These are phyloP conservation scores for Dendrocopos noguchii DNA, from an alignment of 2,113 vertebrate species.

Conservation along the genomic window DNA sequence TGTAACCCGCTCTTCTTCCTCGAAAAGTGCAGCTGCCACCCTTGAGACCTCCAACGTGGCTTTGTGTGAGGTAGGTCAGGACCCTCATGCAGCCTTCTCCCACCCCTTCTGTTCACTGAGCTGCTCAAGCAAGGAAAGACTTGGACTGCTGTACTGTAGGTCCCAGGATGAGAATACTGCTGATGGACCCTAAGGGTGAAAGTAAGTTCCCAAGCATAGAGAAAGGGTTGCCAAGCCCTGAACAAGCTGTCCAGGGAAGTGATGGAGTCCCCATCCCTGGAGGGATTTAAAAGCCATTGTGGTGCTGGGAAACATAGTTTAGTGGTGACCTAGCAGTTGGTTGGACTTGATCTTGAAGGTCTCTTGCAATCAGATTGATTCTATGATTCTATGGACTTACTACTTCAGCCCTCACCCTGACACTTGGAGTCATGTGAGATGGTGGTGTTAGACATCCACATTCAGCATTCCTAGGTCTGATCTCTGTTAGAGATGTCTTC, in stretches of 20 bases:
- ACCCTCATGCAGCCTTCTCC: not conserved
- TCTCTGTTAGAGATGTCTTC: not conserved
- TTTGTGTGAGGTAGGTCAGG: constrained; percentile 81
- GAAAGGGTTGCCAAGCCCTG: too few relatives aligned
- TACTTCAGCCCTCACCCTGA: not conserved
- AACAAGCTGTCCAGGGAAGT: too few relatives aligned
- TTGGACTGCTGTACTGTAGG: not conserved
- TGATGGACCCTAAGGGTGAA: not conserved
- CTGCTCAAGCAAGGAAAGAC: not conserved
- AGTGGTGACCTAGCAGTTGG: too few relatives aligned
- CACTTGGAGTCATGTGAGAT: not conserved
- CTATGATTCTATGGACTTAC: not conserved
- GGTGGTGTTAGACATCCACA: not conserved
- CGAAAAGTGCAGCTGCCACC: constrained; percentile 76
- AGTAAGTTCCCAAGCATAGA: not conserved
- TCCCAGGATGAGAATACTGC: not conserved
- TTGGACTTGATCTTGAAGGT: too few relatives aligned
- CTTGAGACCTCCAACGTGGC: constrained; percentile 84
- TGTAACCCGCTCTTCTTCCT: constrained; percentile 67
- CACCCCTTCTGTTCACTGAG: not conserved
- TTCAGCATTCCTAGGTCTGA: not conserved
- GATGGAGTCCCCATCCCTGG: too few relatives aligned
- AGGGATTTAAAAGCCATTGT: too few relatives aligned
- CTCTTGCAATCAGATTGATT: too few relatives aligned
- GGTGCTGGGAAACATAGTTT: too few relatives aligned